Base-by-base conservation (phyloP, 1,140 invertebrate species). In the Zaprionus inermis region DNA sequence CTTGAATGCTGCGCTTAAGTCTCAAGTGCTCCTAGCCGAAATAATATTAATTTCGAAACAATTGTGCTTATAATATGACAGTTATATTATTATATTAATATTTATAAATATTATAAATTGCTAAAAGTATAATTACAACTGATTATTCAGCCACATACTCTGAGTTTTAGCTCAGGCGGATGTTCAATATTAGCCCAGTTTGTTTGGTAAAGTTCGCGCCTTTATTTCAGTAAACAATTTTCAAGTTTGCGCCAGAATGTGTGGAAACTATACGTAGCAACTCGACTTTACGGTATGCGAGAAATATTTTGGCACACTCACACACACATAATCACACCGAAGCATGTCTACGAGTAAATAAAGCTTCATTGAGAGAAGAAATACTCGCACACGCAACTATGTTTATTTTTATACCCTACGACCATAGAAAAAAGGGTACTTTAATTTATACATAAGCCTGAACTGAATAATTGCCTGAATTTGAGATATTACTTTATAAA, bases 301-400 rank as follows among this genome's bases (percentile, higher is more conserved):
- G 16, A 58, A 57, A 72, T 51, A 24, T 41, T 71, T 65, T 71
- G 49, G 34, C 66, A 59, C 41, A 60, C 11, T 18, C 20, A 6
- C 34, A 54, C 18, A 52, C 44, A 36, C 14, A 32, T 11, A 41
- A 5, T 28, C 44, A 51, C 18, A 68, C 41, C 38, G 16, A 49
- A 10, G n/a, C 9, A 36, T 18, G 44, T 22, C 10, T n/a, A 11
- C 22, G 22, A 36, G 70, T 67, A 59, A 67, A 72, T 54, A 72
- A 44, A 67, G 16, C 28, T 34, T 16, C 67, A 70, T 70, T 64
- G 28, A 70, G 67, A 36, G 55, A 59, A 72, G 20, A 67, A 34
- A 67, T 5, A 59, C 63, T 20, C 30, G 34, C 10, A 59, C 63
- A 28, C 30, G 34, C 51, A 63, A 14, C 18, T 24, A 20, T 11